Base-by-base conservation (phyloP, 2,797 vertebrate species). In the Poliocrania exsul region DNA sequence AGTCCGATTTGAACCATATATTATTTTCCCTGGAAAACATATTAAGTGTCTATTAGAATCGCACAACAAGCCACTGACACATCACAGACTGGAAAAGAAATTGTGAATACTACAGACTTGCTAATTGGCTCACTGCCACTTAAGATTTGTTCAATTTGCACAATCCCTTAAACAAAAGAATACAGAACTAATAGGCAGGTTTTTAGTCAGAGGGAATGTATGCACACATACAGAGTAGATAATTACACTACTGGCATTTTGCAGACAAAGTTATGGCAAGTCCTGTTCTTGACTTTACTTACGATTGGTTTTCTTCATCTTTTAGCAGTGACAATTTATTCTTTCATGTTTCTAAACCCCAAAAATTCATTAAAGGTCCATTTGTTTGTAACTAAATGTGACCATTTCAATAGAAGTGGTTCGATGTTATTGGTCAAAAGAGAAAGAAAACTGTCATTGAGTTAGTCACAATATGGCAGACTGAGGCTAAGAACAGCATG, bases 191-290 rank as follows among this genome's bases (percentile, higher is more conserved):
- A 16, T 2, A 61, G 9, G 23, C 8, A 75, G 11, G 6, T 56
- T 65, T 42, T 47, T 23, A 51, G 10, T 46, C 15, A 60, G 10
- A 50, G 19, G 23, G 7, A 56, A 37, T 35, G 16, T 10, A 13
- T 1, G 1, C 10, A 38, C 25, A 19, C 10, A 74, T 20, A 13
- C 23, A 17, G 6, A 13, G 19, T 1, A 71, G 13, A 29, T 37
- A 21, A 33, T 64, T 12, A 70, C 16, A 25, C 15, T 26, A 15
- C 3, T 35, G 56, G 16, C 6, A 4, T 50, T 66, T 61, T 44
- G 54, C 40, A 33, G 26, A 46, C 10, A 38, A 49, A 53, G 5
- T 13, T 31, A 13, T n/a, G 13, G 0, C 29, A 37, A 46, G 14
- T 46, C 29, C n/a, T 50, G 15, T 15, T 25, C 28, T 62, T 31